Percentiles rank a stretch among this genome's conserved stretches.
phyloP scores from a whole-genome alignment of 2,888 invertebrate species.

The Cheilosia grossa region DNA sequence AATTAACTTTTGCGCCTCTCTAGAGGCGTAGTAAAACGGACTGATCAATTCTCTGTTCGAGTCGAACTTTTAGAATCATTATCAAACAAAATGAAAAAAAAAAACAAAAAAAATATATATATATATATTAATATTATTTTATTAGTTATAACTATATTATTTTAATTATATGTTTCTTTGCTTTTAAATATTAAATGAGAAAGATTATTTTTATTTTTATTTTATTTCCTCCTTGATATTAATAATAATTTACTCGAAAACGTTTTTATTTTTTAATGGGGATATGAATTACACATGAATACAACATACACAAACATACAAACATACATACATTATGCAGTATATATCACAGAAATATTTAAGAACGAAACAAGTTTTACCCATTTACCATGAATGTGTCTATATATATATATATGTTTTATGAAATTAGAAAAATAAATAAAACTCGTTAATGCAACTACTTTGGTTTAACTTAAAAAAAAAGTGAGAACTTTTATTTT shows the following conservation, averaged over 20 bases:
- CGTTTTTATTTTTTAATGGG: slow-evolving; percentile 50
- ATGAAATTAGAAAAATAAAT: slow-evolving; percentile 75
- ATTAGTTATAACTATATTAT: slow-evolving; percentile 66
- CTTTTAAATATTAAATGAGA: slow-evolving; percentile 40
- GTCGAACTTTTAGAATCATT: slow-evolving; percentile 75
- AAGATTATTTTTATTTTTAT: slow-evolving; percentile 40
- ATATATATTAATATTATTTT: slow-evolving; percentile 64
- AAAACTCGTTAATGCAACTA: slow-evolving; percentile 67
- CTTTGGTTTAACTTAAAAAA: slow-evolving; percentile 52
- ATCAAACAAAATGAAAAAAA: slow-evolving; percentile 61
- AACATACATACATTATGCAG: slow-evolving; percentile 67
- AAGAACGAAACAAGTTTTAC: slow-evolving; percentile 43
- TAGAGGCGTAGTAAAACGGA: slow-evolving; percentile 76
- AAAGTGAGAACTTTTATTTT: not conserved
- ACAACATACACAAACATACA: slow-evolving; percentile 23
- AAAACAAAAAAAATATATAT: slow-evolving; percentile 11
- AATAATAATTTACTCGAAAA: slow-evolving; percentile 60
- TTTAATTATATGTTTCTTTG: slow-evolving; percentile 64
- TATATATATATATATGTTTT: slow-evolving; percentile 71
- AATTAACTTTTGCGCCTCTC: slow-evolving; percentile 61
- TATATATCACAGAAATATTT: slow-evolving; percentile 67
- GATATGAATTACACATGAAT: slow-evolving; percentile 33
- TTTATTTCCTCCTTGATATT: slow-evolving; percentile 70
- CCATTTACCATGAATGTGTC: slow-evolving; percentile 74
- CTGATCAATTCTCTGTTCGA: slow-evolving; percentile 76